Percentiles rank a stretch among this genome's conserved stretches.
Evolutionary conservation across 2,797 vertebrate species (phyloP).

Genomic region (Okamejei kenojei): DNA sequence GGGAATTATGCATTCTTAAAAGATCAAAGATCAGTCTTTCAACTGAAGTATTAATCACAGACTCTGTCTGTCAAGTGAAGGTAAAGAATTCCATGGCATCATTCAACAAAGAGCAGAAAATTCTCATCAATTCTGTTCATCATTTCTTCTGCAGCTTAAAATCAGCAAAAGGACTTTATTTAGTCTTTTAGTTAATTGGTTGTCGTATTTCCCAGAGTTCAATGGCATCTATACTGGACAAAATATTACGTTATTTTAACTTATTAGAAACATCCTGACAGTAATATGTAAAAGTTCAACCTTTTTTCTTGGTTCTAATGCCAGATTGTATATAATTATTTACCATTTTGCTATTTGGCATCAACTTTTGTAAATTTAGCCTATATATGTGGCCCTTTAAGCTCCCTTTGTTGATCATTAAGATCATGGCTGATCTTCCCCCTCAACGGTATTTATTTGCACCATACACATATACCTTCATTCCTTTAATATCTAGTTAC

Average conservation of each 20-base stretch:
- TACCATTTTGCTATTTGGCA: not conserved
- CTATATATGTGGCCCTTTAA: not conserved
- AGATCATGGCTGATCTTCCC: too few relatives aligned
- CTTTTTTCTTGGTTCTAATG: not conserved
- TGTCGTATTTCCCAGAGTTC: not conserved
- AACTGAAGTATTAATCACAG: not conserved
- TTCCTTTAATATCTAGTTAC: too few relatives aligned
- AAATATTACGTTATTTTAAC: not conserved
- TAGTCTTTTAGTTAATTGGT: not conserved
- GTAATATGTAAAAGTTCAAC: not conserved
- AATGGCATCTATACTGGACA: not conserved
- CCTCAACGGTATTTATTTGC: too few relatives aligned
- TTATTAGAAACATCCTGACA: not conserved
- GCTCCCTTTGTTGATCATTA: too few relatives aligned
- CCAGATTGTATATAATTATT: not conserved
- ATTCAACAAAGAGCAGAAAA: not conserved
- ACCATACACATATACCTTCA: too few relatives aligned
- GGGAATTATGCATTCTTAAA: not conserved
- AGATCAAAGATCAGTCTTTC: not conserved
- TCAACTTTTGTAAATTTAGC: not conserved
- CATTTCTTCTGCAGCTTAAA: not conserved
- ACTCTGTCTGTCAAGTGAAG: not conserved
- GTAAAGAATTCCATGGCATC: not conserved
- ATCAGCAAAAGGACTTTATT: not conserved
- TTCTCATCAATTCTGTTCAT: not conserved